Conservation (phyloP, 2,113 vertebrate species). For the Zootoca vivipara region DNA sequence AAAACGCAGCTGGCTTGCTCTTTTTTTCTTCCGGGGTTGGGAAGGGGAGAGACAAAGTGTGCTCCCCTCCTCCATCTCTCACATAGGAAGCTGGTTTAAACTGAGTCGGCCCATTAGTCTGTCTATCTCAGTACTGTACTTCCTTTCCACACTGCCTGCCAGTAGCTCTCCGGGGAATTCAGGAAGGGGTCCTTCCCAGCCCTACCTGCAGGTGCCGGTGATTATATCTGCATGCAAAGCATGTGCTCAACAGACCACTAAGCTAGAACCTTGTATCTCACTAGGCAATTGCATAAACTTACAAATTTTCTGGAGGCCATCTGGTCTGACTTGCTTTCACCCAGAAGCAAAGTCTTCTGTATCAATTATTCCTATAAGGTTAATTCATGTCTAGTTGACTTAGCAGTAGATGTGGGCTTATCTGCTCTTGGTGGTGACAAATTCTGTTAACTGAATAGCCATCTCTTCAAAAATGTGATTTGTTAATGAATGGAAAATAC, state of each 20-base stretch:
- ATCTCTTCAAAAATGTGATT: neutral
- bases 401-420: neutral
- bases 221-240: no score
- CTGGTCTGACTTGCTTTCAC: neutral
- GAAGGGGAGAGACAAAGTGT: neutral
- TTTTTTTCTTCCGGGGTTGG: neutral
- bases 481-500: neutral
- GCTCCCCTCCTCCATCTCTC: neutral
- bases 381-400: neutral
- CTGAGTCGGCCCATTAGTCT: neutral
- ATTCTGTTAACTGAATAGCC: neutral
- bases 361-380: neutral
- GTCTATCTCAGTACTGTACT: neutral
- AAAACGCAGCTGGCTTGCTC: slow-evolving; percentile 3
- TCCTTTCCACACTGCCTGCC: neutral
- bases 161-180: neutral
- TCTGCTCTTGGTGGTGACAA: neutral
- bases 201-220: neutral
- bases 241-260: neutral
- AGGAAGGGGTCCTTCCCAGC: neutral
- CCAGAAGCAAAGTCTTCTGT: neutral
- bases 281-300: neutral
- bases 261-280: neutral
- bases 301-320: neutral
- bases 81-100: neutral